Evolutionary conservation across 2,113 vertebrate species (phyloP).

Genomic region (Xenopus tropicalis): UCB_Xtro_10.0 CM004443.2:14461501-14462000

Average conservation of each 20-base stretch:
- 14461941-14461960: not conserved
- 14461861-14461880: constrained; percentile 16
- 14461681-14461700: not conserved
- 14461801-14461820: constrained; percentile 26
- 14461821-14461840: constrained; percentile 12
- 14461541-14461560: too few species aligned
- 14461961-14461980: not conserved
- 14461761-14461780: not conserved
- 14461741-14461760: not conserved
- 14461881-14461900: constrained; percentile 21
- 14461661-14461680: not conserved
- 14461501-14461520: too few species aligned
- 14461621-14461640: too few species aligned
- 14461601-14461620: too few species aligned
- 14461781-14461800: not conserved
- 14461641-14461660: not conserved
- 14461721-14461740: not conserved
- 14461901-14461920: constrained; percentile 14
- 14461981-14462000: not conserved
- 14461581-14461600: too few species aligned
- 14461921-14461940: constrained; percentile 1
- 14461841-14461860: constrained; percentile 34
- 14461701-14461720: not conserved
- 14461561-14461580: too few species aligned
- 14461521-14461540: too few species aligned